Evolutionary conservation across 2,113 vertebrate species (phyloP), one percentile per base, ranked within the genome.

Genomic region (Craseonycteris thonglongyai): DNA sequence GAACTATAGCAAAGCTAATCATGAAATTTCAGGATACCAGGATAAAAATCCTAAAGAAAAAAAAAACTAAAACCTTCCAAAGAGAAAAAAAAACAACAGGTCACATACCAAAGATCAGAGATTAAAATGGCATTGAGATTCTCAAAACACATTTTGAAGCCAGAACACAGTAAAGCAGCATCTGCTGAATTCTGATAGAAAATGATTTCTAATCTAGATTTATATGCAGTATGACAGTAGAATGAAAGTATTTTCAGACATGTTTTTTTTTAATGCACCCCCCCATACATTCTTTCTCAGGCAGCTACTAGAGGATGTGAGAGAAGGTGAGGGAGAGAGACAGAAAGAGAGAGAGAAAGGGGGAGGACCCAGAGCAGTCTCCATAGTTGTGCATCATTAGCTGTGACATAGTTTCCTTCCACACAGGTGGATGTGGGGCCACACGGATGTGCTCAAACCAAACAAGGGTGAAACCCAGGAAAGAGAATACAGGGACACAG

Each of bases 141-240:
- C 81, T 95, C 96, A 45, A 90, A 69, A 69, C 63, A 56, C 22
- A 94, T 61, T 79, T 75, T 38, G 51, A 81, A 91, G 56, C 47
- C 79, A 71, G 38, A 85, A 51, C 51, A 51, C 6, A 65, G 13
- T 58, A 40, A 71, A 78, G 42, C 58, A 76, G 21, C 66, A 10
- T 59, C 78, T 69, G 84, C 24, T 40, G 24, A 78, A 81, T 86
- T 71, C 51, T 24, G 40, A 80, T 24, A 42, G 40, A 38, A 87
- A 58, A 56, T 15, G 1, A 47, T 58, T 82, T 66, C 83, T 74
- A 45, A 15, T 65, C 75, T 63, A 47, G 16, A 59, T 92, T 35
- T 65, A 33, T 33, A 35, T 28, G 35, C 45, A 90, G 42, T 68
- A 3, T 47, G 81, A 49, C 0, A 0, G 3, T 47, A 47, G 28